Evolutionary conservation across 2,888 invertebrate species (phyloP).

Genomic region (Stenchaetothrips biformis): DNA sequence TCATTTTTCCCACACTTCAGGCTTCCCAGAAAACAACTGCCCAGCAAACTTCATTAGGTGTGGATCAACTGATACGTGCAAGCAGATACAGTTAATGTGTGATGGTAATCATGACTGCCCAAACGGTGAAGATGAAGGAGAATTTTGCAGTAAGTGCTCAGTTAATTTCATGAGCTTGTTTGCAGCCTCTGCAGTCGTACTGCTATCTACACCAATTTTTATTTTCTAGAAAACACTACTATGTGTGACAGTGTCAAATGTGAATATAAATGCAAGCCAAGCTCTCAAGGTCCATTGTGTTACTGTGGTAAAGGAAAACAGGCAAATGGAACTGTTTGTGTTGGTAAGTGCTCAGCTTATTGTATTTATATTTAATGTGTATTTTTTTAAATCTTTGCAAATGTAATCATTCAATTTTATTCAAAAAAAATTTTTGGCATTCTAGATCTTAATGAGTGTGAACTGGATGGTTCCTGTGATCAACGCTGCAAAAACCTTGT

Average conservation of each 20-base stretch:
- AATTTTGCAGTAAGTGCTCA: slow-evolving; percentile 55
- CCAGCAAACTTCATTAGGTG: slow-evolving; percentile 65
- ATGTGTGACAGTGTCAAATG: slow-evolving; percentile 55
- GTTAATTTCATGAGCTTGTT: slow-evolving; percentile 20
- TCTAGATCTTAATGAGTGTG: slow-evolving; percentile 74
- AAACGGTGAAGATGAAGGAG: slow-evolving; percentile 68
- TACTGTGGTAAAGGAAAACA: slow-evolving; percentile 64
- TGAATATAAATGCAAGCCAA: slow-evolving; percentile 64
- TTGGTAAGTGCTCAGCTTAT: slow-evolving; percentile 45
- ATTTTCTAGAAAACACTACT: slow-evolving; percentile 45
- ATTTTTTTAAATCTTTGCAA: neutral
- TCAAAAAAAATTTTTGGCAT: slow-evolving; percentile 32
- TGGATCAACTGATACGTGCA: slow-evolving; percentile 56
- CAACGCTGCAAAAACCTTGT: slow-evolving; percentile 65
- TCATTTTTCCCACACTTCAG: slow-evolving; percentile 40
- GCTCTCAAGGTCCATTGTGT: slow-evolving; percentile 65
- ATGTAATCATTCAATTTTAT: slow-evolving; percentile 16
- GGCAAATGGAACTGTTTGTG: slow-evolving; percentile 57
- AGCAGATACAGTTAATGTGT: slow-evolving; percentile 60
- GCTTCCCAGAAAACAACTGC: slow-evolving; percentile 51
- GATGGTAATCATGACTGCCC: slow-evolving; percentile 62
- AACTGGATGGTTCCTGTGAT: slow-evolving; percentile 63
- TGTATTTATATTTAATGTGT: slow-evolving; percentile 18
- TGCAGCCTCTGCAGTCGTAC: neutral
- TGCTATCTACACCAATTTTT: slow-evolving; percentile 5